phyloP scores from a whole-genome alignment of 2,113 vertebrate genomes.

The Tragelaphus buxtoni region DNA sequence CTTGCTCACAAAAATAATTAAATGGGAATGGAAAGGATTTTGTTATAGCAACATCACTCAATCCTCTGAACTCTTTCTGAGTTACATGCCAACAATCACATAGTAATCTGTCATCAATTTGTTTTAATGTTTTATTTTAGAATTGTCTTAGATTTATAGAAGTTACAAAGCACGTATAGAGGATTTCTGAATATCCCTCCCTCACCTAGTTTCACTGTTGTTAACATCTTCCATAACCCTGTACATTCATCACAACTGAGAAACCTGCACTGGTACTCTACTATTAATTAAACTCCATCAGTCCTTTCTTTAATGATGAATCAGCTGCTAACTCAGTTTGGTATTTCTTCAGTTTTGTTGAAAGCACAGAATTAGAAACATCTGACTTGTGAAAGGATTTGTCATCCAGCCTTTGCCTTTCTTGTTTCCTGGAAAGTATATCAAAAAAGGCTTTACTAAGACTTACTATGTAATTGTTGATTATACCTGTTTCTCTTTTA shows the following conservation, averaged over 20 bases:
- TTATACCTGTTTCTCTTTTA: background rate
- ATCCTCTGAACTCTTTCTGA: background rate
- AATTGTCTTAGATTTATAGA: conserved; percentile 12
- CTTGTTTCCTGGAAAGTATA: conserved; percentile 22
- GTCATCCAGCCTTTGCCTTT: background rate
- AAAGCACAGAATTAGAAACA: conserved; percentile 44
- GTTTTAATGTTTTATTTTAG: conserved; percentile 33
- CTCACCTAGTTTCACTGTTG: background rate
- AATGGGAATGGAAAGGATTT: background rate
- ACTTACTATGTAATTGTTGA: background rate
- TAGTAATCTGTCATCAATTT: background rate
- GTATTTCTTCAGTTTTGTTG: conserved; percentile 26
- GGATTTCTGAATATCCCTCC: background rate
- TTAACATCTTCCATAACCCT: background rate
- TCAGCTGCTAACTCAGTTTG: background rate
- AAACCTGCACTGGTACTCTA: background rate
- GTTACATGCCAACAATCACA: background rate
- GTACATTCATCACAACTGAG: background rate
- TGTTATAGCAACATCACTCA: background rate
- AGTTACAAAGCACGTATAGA: background rate
- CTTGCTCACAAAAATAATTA: conserved; percentile 11
- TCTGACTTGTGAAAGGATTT: conserved; percentile 11
- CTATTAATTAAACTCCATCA: background rate
- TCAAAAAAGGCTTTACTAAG: background rate
- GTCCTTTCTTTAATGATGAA: background rate